Conservation (phyloP, 2,113 vertebrate species). For the Bagarius yarrelli region DNA sequence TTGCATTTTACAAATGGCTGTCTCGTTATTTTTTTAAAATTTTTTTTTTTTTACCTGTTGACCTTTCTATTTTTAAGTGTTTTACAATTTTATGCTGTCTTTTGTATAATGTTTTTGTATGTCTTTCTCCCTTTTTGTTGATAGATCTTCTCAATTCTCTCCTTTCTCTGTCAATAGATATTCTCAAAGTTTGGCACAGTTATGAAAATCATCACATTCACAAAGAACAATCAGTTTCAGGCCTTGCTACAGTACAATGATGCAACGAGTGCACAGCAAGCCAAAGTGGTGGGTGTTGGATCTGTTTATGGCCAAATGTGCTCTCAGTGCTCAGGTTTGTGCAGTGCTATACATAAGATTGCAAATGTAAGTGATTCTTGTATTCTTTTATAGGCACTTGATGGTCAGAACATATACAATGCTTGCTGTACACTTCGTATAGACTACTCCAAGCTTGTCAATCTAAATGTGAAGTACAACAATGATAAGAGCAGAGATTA, state of each 20-base stretch:
- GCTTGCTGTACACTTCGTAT: slow-evolving; percentile 96
- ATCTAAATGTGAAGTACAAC: slow-evolving; percentile 98
- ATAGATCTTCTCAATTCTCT: slow-evolving; percentile 39
- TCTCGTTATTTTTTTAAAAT: background rate
- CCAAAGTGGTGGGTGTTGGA: slow-evolving; percentile 84
- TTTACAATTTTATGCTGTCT: slow-evolving; percentile 1
- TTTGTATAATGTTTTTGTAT: slow-evolving; percentile 46
- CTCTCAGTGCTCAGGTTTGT: slow-evolving; percentile 9
- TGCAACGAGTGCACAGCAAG: slow-evolving; percentile 90
- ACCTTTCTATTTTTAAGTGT: background rate
- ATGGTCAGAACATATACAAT: slow-evolving; percentile 98
- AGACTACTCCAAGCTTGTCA: slow-evolving; percentile 98
- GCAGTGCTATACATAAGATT: background rate
- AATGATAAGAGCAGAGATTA: slow-evolving; percentile 98
- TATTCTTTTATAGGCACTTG: slow-evolving; percentile 79
- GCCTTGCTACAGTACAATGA: slow-evolving; percentile 94
- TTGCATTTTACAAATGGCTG: slow-evolving; percentile 39
- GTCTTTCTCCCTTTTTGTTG: slow-evolving; percentile 46
- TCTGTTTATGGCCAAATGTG: background rate
- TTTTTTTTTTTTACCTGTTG: background rate
- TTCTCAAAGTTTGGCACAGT: slow-evolving; percentile 99
- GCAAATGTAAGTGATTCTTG: background rate
- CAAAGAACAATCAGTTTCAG: slow-evolving; percentile 99
- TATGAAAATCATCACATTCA: slow-evolving; percentile 99
- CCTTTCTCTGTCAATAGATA: slow-evolving; percentile 77